Conservation (phyloP, 2,888 invertebrate genomes). For the Ceramica pisi region DNA sequence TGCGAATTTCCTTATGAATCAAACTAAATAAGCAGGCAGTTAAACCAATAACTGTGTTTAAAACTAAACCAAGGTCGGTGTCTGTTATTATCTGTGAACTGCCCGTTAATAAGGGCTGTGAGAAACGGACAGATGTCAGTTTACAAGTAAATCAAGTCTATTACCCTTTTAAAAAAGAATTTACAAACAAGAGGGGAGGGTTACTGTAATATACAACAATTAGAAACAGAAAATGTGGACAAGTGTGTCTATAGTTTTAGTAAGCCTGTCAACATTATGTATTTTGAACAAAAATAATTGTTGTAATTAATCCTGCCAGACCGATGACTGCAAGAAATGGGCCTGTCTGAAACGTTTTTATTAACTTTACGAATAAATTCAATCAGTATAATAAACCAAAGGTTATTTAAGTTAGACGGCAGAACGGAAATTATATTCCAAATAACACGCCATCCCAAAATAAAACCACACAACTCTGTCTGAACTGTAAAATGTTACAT, state of each 20-base stretch:
- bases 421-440: constrained; percentile 33
- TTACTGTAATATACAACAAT: constrained; percentile 15
- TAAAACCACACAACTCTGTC: constrained; percentile 34
- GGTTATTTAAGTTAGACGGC: not conserved
- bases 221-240: not conserved
- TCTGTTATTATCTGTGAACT: constrained; percentile 37
- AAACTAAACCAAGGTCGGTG: constrained; percentile 34
- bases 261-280: no score
- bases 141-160: constrained; percentile 2
- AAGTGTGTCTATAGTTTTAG: constrained; percentile 7
- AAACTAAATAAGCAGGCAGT: not conserved
- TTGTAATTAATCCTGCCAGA: not conserved
- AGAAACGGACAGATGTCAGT: constrained; percentile 31
- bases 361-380: not conserved
- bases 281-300: not conserved
- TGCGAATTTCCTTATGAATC: constrained; percentile 17
- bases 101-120: constrained; percentile 19
- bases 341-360: not conserved
- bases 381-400: constrained; percentile 2
- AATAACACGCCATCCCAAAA: constrained; percentile 33
- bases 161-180: constrained; percentile 1
- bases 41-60: constrained; percentile 40
- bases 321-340: not conserved
- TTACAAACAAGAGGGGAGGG: constrained; percentile 5
- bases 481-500: constrained; percentile 43